Evolutionary conservation across 2,797 vertebrate species (phyloP).

Genomic region (Neosilurus mollespiculum): DNA sequence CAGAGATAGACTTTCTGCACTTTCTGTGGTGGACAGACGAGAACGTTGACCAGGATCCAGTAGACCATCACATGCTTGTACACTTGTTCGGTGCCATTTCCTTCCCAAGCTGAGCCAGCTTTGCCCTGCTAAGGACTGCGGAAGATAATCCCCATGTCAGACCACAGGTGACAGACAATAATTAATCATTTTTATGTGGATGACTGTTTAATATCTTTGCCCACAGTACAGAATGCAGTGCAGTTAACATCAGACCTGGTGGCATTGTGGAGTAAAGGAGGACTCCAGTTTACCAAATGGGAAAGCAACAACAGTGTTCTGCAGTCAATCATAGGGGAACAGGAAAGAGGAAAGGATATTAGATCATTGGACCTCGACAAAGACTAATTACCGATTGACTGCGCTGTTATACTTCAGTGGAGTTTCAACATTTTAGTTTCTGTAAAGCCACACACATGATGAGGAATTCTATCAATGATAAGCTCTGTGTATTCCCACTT

Average conservation of each 20-base stretch:
- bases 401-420: slow-evolving; percentile 21
- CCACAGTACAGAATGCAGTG: slow-evolving; percentile 10
- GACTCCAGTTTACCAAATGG: slow-evolving; percentile 35
- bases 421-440: slow-evolving; percentile 2
- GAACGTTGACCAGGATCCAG: neutral
- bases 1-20: neutral
- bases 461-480: slow-evolving; percentile 32
- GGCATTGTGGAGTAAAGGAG: slow-evolving; percentile 17
- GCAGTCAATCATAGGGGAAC: slow-evolving; percentile 5
- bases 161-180: slow-evolving; percentile 2
- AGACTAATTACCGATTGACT: neutral
- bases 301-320: slow-evolving; percentile 35
- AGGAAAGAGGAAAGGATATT: slow-evolving; percentile 24
- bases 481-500: slow-evolving; percentile 25
- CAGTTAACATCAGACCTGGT: neutral
- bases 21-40: slow-evolving; percentile 17
- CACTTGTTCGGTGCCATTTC: slow-evolving; percentile 16
- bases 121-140: slow-evolving; percentile 5
- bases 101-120: slow-evolving; percentile 32
- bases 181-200: slow-evolving; percentile 34
- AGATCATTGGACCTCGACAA: slow-evolving; percentile 31
- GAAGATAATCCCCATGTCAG: slow-evolving; percentile 15
- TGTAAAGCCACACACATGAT: neutral
- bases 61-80: slow-evolving; percentile 36
- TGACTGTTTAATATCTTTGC: slow-evolving; percentile 22